Conservation (phyloP, 2,797 vertebrate species). For the Percopsis omiscomaycus region DNA sequence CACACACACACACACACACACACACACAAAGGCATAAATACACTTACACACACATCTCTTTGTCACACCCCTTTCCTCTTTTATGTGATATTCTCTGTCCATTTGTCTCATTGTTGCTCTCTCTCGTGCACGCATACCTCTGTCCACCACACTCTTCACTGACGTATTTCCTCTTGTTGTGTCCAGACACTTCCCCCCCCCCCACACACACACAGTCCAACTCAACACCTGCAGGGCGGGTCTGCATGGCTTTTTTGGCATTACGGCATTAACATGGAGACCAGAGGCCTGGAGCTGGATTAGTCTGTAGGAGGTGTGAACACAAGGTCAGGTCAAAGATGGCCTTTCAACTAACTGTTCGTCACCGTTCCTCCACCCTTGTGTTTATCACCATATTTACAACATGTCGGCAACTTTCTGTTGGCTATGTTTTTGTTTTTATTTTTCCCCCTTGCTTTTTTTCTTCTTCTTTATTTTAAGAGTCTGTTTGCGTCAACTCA, state of each 20-base stretch:
- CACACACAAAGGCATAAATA: background rate
- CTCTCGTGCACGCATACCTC: background rate
- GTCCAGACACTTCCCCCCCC: slow-evolving; percentile 1
- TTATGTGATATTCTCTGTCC: slow-evolving; percentile 11
- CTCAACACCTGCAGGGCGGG: slow-evolving; percentile 65
- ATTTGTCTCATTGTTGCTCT: slow-evolving; percentile 7
- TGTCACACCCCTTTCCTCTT: background rate
- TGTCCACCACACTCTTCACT: too few species aligned
- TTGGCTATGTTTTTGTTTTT: too few species aligned
- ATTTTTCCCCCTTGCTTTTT: background rate
- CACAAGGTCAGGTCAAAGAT: slow-evolving; percentile 61
- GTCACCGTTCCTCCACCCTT: slow-evolving; percentile 22
- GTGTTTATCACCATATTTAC: slow-evolving; percentile 1
- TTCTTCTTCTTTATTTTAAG: background rate
- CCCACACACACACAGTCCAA: slow-evolving; percentile 34
- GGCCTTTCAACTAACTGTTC: slow-evolving; percentile 49
- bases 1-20: background rate
- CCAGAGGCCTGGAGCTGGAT: slow-evolving; percentile 64
- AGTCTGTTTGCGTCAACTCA: too few species aligned
- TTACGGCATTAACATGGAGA: slow-evolving; percentile 64
- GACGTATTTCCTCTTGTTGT: background rate
- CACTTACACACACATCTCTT: background rate
- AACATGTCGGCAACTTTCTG: background rate
- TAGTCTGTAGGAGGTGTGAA: slow-evolving; percentile 69
- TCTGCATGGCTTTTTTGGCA: slow-evolving; percentile 43